These are phyloP conservation scores for Stegodyphus dumicola DNA, from an alignment of 1,140 invertebrate genomes.

Conservation along the genomic window DNA sequence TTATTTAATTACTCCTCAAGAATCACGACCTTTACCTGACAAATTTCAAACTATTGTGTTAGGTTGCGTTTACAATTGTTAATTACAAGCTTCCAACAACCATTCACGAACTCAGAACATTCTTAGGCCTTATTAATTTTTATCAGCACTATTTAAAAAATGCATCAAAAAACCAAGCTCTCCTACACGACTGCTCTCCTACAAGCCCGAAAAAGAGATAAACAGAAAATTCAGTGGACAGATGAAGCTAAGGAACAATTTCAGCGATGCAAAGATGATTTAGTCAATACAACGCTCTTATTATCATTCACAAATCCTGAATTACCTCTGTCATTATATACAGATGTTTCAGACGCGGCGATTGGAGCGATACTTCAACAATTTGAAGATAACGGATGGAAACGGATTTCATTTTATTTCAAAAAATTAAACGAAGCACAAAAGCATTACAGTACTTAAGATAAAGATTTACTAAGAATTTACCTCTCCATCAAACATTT, in stretches of 20 bases:
- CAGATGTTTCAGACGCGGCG: conserved; percentile 49
- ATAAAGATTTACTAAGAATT: too few relatives aligned
- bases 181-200: conserved; percentile 18
- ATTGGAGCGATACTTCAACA: conserved; percentile 59
- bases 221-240: conserved; percentile 50
- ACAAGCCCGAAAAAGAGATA: conserved; percentile 19
- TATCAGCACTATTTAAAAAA: conserved; percentile 67
- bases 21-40: conserved; percentile 6
- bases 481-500: conserved; percentile 69
- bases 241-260: too few relatives aligned
- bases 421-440: conserved; percentile 37
- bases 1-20: background rate
- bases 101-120: conserved; percentile 65
- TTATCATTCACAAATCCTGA: background rate
- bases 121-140: conserved; percentile 67
- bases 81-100: conserved; percentile 65
- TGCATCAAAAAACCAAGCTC: conserved; percentile 55
- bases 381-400: background rate
- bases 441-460: conserved; percentile 61
- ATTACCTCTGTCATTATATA: conserved; percentile 14
- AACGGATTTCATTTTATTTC: conserved; percentile 61
- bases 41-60: conserved; percentile 14
- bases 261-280: conserved; percentile 66
- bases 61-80: too few relatives aligned
- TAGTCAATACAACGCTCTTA: conserved; percentile 58